Base-by-base conservation (phyloP, 2,797 vertebrate genomes). In the Schizopygopsis malacanthus region DNA sequence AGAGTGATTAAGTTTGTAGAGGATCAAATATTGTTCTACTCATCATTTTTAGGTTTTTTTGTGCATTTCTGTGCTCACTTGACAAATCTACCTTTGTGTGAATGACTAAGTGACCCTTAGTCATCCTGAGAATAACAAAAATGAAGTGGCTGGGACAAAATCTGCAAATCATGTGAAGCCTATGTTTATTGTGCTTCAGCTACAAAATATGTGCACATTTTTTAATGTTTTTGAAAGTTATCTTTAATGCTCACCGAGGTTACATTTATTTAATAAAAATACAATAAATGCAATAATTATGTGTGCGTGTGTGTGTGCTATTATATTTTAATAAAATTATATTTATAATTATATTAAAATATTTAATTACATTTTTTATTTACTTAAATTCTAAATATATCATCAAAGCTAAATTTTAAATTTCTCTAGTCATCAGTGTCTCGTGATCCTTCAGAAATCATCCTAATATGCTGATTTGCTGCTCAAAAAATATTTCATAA, bases 51-150 rank as follows among this genome's bases (percentile, higher is more conserved):
- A n/a, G 2, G 85, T 80, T 77, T 47, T 28, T 85, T 85, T 83
- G 7, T 87, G 83, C 86, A 83, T 73, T 83, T 86, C 79, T 87
- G 83, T 86, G 75, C 85, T 84, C 83, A 25, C 43, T 33, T 79
- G 39, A 79, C 7, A 63, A 4, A 25, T 80, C 47, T 76, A 11
- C 16, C 73, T 52, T 65, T 45, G 86, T 43, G 25, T 85, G 41
- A 61, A 70, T 89, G 20, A 47, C n/a, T 73, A 47, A 18, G 43
- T 73, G 43, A 50, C 22, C 13, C 71, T 73, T 73, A 16, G 43
- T 47, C 6, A 25, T 73, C 25, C 43, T 1, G 3, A 50, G 71
- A 28, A 16, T 13, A 43, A 71, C 39, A n/a, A 71, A 43, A 43
- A 5, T 39, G 16, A 69, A 70, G 6, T 71, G 4, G 39, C 69